Percentiles rank a stretch among this genome's conserved stretches.
These are phyloP conservation scores for Acanthisitta chloris DNA, from an alignment of 2,113 vertebrate genomes.

Conservation along the genomic window DNA sequence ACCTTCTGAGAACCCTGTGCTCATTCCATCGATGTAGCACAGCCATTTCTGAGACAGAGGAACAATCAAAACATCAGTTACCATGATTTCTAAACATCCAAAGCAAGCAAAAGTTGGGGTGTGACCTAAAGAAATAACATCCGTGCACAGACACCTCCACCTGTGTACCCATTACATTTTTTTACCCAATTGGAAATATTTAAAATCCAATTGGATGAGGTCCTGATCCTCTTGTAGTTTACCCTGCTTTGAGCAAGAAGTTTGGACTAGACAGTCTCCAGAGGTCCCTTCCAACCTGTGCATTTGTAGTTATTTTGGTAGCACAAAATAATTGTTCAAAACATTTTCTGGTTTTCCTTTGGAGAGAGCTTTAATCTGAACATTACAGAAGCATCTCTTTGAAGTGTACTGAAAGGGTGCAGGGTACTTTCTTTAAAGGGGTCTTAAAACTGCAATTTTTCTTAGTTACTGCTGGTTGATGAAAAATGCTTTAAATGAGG, in stretches of 20 bases:
- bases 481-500: background rate
- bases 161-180: background rate
- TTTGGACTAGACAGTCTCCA: background rate
- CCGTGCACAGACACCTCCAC: background rate
- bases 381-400: background rate
- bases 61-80: background rate
- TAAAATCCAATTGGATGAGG: background rate
- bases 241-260: background rate
- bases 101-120: background rate
- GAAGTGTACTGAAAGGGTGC: background rate
- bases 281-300: background rate
- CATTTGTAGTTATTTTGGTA: background rate
- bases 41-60: background rate
- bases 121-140: background rate
- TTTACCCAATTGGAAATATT: background rate
- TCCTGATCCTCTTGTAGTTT: background rate
- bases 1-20: background rate
- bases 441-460: background rate
- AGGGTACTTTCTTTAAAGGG: background rate
- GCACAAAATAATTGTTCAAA: background rate
- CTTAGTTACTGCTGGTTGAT: background rate
- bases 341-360: background rate
- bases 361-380: background rate
- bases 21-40: accelerated
- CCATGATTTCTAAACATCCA: background rate